Evolutionary conservation across 2,888 invertebrate genomes (phyloP).

Genomic region (Lasioglossum morio): DNA sequence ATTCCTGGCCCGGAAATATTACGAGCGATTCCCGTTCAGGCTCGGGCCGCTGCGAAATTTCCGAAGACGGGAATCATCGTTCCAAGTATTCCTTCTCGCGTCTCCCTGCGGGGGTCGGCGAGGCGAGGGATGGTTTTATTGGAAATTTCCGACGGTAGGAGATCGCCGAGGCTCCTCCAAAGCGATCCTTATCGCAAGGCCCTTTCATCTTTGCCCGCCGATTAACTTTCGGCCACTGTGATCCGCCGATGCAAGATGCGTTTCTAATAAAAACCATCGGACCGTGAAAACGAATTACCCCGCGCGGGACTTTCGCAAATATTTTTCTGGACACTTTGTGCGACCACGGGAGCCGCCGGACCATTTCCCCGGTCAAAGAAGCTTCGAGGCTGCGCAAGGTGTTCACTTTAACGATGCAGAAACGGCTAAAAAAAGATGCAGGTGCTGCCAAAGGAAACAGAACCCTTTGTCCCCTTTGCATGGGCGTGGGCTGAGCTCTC

Average conservation of each 20-base stretch:
- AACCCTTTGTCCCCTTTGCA: not conserved
- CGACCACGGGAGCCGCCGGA: not conserved
- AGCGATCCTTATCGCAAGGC: conserved; percentile 20
- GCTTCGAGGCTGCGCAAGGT: not conserved
- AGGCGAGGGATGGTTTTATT: not conserved
- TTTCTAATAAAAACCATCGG: conserved; percentile 23
- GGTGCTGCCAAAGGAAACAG: not conserved
- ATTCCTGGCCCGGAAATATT: not conserved
- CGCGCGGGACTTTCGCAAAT: not conserved
- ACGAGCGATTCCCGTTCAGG: not conserved
- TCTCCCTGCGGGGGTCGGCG: not conserved
- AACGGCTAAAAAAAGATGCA: conserved; percentile 1
- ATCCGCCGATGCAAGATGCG: conserved; percentile 1
- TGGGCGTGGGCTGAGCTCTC: not conserved
- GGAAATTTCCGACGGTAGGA: conserved; percentile 13
- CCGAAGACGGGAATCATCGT: not conserved
- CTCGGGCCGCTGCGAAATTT: not conserved
- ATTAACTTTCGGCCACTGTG: conserved; percentile 19
- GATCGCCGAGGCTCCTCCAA: conserved; percentile 12
- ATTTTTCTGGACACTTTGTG: not conserved
- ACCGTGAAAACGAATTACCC: conserved; percentile 15
- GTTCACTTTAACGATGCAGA: not conserved
- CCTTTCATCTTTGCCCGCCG: conserved; percentile 24
- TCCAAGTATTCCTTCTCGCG: conserved; percentile 9
- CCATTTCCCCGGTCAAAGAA: not conserved